Base-by-base conservation (phyloP, 2,888 invertebrate genomes). In the Sinodicranocentrus sp. region DNA sequence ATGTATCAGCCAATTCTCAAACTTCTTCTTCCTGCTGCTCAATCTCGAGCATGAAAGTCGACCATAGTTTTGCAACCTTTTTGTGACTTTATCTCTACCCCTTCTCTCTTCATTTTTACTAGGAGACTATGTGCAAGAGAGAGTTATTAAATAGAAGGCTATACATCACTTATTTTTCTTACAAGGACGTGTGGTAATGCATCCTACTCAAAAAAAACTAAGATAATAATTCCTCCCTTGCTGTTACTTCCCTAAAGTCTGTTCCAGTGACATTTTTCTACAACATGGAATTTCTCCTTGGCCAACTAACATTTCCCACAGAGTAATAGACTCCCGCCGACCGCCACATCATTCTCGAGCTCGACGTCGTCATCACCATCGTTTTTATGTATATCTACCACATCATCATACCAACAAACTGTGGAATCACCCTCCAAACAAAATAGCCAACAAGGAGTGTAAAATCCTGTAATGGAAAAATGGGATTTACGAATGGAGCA, bases 1-100 rank as follows among this genome's bases (percentile, higher is more conserved):
- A 43, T 28, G 67, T 68, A 82, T 80, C 80, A 72, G 67, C 57
- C 73, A 75, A 75, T 59, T 82, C 70, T 68, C 67, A 23, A 54
- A 72, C 63, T 63, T 23, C 26, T 61, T 43, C 68, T 17, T 54
- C 17, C 48, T 17, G 44, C 63, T 70, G 61, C 57, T 78, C 70
- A 78, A 61, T 78, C 70, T 61, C 59, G 68, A 33, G 21, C 10
- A 73, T 39, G 61, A 26, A 59, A 59, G 15, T 61, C 73, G 44
- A 25, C 48, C 3, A 33, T 33, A 13, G 57, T 72, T 57, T 33
- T 67, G 43, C 52, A 26, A n/a, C 17, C 52, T 28, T 3, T 59
- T 17, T 68, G 39, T 21, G n/a, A 68, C 67, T 44, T 28, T 68
- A 44, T 39, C 33, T 21, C 17, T 19, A 28, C 17, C 1, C n/a